phyloP scores from a whole-genome alignment of 2,113 vertebrate genomes.

The Muntiacus muntjak region DNA sequence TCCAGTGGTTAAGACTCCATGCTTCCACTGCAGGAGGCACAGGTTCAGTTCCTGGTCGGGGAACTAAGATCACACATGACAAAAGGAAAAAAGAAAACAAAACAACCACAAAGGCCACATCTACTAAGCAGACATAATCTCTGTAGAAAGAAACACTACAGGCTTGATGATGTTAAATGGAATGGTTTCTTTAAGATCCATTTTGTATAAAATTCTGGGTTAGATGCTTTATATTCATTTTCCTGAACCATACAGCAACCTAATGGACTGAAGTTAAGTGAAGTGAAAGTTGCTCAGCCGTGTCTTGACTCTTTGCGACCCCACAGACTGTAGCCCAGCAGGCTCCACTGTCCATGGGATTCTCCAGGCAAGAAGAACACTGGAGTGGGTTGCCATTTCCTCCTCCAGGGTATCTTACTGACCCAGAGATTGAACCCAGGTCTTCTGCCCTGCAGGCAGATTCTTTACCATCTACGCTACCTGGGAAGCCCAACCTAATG shows the following conservation, averaged over 20 bases:
- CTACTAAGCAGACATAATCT: background rate
- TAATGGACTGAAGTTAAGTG: background rate
- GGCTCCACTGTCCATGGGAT: background rate
- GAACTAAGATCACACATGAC: background rate
- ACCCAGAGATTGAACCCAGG: background rate
- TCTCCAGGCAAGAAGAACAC: background rate
- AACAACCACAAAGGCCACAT: background rate
- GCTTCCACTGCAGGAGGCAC: background rate
- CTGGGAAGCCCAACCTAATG: background rate
- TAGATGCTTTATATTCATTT: background rate
- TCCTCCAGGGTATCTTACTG: background rate
- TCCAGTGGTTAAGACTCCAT: background rate
- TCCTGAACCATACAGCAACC: background rate
- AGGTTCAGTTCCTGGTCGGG: background rate
- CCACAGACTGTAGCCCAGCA: background rate
- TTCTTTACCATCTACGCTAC: background rate
- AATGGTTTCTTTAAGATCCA: background rate
- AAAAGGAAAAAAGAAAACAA: background rate
- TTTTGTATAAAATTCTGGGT: background rate
- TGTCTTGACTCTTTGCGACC: background rate
- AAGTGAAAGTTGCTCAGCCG: background rate
- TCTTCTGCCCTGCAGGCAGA: background rate
- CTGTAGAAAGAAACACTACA: background rate
- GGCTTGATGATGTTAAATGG: background rate
- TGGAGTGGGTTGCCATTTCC: background rate